Conservation (phyloP, 2,888 invertebrate species). For the Alloplasta piceator region DNA sequence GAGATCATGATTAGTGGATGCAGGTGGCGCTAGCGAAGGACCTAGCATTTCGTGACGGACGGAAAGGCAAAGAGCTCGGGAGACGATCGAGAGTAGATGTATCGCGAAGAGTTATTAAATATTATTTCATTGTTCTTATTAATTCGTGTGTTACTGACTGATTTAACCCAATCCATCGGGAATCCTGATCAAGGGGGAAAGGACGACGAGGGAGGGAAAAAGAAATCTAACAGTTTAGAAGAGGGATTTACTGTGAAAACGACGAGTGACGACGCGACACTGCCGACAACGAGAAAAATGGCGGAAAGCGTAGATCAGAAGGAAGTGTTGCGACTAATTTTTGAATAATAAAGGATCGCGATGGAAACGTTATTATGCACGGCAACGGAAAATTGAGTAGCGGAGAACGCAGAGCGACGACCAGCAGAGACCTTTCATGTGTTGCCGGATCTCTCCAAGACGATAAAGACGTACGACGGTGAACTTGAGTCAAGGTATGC, state of each 20-base stretch:
- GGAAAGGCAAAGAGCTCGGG: no score
- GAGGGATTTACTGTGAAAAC: background rate
- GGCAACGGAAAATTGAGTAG: slow-evolving; percentile 13
- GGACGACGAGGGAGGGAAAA: background rate
- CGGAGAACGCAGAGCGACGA: background rate
- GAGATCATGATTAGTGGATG: no score
- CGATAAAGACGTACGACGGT: slow-evolving; percentile 16
- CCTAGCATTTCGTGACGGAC: no score
- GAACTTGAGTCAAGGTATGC: slow-evolving; percentile 23
- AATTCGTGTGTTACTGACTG: no score
- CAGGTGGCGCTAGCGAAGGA: no score
- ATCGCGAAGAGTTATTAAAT: no score
- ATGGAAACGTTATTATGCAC: slow-evolving; percentile 17
- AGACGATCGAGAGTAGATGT: no score
- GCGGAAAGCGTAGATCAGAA: slow-evolving; percentile 7
- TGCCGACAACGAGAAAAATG: slow-evolving; percentile 7
- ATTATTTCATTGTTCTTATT: no score
- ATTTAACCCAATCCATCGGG: no score
- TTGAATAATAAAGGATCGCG: slow-evolving; percentile 13
- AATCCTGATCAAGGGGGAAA: background rate
- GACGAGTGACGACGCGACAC: slow-evolving; percentile 4
- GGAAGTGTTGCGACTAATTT: slow-evolving; percentile 13
- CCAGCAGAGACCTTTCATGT: slow-evolving; percentile 16
- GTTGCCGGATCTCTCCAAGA: slow-evolving; percentile 3
- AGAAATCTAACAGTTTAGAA: slow-evolving; percentile 13